A percentile compares a stretch with the other conserved stretches of the same genome.
phyloP scores from a whole-genome alignment of 1,140 invertebrate species.

The Marisa cornuarietis region DNA sequence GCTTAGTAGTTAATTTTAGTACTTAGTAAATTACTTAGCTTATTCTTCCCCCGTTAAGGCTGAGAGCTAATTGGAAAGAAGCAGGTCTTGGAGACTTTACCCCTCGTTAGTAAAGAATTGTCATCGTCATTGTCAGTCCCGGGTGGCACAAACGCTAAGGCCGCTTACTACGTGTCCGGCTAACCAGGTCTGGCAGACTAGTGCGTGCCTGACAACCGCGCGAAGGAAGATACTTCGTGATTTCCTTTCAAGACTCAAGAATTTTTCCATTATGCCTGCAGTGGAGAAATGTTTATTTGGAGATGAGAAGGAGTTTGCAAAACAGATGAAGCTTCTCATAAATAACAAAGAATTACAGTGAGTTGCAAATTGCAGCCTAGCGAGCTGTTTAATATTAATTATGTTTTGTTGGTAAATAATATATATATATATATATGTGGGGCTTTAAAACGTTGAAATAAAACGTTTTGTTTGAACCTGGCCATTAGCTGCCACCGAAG shows the following conservation, averaged over 20 bases:
- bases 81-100: too few species aligned
- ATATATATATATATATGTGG: too few species aligned
- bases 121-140: neutral
- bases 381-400: neutral
- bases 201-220: constrained; percentile 34
- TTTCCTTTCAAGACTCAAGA: neutral
- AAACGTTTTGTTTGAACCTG: too few species aligned
- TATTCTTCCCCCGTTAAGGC: too few species aligned
- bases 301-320: constrained; percentile 66
- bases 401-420: too few species aligned
- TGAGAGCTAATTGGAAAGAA: neutral
- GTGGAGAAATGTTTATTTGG: constrained; percentile 52
- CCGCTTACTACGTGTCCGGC: neutral
- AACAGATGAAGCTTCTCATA: constrained; percentile 61
- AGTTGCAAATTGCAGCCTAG: neutral
- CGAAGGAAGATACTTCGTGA: too few species aligned
- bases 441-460: too few species aligned
- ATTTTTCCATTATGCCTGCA: constrained; percentile 15
- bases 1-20: too few species aligned
- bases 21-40: too few species aligned
- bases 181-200: neutral
- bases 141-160: neutral
- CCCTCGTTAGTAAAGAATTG: neutral
- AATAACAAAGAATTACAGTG: constrained; percentile 57
- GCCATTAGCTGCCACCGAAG: too few species aligned